Evolutionary conservation across 2,797 vertebrate species (phyloP), one percentile per base, ranked within the genome.

Genomic region (Artibeus lituratus): DNA sequence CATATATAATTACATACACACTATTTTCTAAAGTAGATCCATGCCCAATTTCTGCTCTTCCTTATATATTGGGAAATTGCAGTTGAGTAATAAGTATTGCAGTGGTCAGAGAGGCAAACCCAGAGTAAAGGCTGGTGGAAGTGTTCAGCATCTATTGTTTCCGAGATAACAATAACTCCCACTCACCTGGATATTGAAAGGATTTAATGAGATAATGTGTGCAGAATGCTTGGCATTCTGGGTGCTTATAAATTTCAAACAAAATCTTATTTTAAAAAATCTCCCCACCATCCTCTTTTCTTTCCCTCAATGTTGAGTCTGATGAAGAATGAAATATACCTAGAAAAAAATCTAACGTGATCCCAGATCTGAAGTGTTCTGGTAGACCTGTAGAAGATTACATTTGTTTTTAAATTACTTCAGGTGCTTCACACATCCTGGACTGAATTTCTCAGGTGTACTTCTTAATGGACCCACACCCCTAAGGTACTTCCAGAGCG

Each of bases 321-420:
- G 2, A 21, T 77, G 3, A 19, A 62, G 42, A 69, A 85, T 70
- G 35, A 87, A 88, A 53, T 32, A 49, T 19, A 49, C 22, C 37
- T 62, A 37, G 87, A 93, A 94, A 93, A 94, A 93, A 93, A 62
- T 62, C 26, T 16, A 69, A 4, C 42, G n/a, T 62, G 62, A 88
- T 65, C 49, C n/a, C 37, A 51, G 16, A 85, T 95, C n/a, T 74
- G 44, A 77, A 91, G n/a, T 39, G 19, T 88, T 51, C 29, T 32
- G n/a, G 49, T 12, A 84, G 37, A 62, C 77, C 37, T 76, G 11
- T 26, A 47, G 42, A 11, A 81, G 29, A 74, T 62, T 26, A 90
- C 37, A 76, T 81, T 77, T 44, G 51, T 55, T 73, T 94, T 83
- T 74, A 92, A 96, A 87, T 65, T 70, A 87, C 90, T 88, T 88